Conservation (phyloP, 1,140 invertebrate genomes). For the Dreissena polymorpha region DNA sequence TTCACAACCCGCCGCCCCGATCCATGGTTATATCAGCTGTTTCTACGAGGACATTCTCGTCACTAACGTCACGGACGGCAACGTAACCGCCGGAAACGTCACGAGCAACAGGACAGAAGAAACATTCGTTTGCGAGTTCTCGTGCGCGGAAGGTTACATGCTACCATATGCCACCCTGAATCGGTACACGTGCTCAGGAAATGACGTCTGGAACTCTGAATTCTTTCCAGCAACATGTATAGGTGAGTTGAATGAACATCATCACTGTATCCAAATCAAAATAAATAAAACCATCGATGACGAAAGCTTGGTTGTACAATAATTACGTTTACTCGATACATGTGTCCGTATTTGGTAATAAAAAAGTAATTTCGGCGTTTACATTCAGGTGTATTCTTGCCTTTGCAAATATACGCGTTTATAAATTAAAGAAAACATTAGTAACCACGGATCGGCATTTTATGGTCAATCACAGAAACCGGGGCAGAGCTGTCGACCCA, state of each 20-base stretch:
- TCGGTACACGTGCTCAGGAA: constrained; percentile 15
- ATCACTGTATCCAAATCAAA: no score
- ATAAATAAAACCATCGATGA: neutral
- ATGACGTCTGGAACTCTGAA: constrained; percentile 24
- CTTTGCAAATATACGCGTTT: no score
- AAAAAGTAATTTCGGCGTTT: no score
- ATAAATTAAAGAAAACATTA: no score
- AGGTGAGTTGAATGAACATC: constrained; percentile 4
- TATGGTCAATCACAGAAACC: neutral
- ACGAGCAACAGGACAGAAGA: neutral
- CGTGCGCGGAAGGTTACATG: constrained; percentile 30
- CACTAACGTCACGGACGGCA: constrained; percentile 2
- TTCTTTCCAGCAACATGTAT: constrained; percentile 23
- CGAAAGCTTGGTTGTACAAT: neutral
- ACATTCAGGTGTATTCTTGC: no score
- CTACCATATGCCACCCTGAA: constrained; percentile 26
- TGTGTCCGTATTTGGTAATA: neutral
- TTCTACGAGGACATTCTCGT: neutral
- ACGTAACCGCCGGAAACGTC: neutral
- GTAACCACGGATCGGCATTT: neutral
- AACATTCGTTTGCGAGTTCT: constrained; percentile 1
- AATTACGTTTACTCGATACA: neutral
- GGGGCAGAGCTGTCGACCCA: neutral
- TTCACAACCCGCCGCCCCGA: constrained; percentile 11
- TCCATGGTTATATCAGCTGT: constrained; percentile 15